phyloP scores from a whole-genome alignment of 2,113 vertebrate genomes.

The Nesogale talazaci region DNA sequence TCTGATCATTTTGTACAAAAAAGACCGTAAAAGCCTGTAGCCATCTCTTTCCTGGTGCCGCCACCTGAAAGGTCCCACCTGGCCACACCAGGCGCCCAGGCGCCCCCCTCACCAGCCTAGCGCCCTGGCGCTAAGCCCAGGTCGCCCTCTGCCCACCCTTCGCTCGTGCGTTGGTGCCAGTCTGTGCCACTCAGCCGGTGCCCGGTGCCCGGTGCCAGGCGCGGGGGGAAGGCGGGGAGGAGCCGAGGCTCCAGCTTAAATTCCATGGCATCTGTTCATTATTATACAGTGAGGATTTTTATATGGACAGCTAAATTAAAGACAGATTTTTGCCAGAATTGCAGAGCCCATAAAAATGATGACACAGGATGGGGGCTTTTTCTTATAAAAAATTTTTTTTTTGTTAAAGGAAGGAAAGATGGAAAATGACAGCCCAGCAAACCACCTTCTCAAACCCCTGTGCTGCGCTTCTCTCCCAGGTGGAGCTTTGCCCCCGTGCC shows the following conservation, averaged over 20 bases:
- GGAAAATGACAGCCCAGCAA: constrained; percentile 38
- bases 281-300: constrained; percentile 93
- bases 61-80: constrained; percentile 32
- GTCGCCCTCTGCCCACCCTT: constrained; percentile 78
- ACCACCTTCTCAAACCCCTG: constrained; percentile 30
- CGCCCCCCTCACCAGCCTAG: constrained; percentile 50
- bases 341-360: constrained; percentile 89
- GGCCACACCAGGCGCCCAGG: constrained; percentile 26
- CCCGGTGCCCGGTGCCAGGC: constrained; percentile 89
- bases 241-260: constrained; percentile 92
- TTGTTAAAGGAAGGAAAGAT: constrained; percentile 3
- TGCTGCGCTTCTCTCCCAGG: not conserved
- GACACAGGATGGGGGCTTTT: constrained; percentile 84
- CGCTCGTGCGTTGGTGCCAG: constrained; percentile 70
- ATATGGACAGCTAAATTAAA: constrained; percentile 93
- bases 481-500: not conserved
- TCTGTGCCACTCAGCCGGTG: constrained; percentile 87
- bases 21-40: constrained; percentile 41
- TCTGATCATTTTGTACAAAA: constrained; percentile 60
- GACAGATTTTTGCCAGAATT: constrained; percentile 92
- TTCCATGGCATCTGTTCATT: constrained; percentile 97
- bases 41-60: not conserved
- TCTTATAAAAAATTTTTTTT: constrained; percentile 47
- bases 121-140: constrained; percentile 75
- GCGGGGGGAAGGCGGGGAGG: constrained; percentile 87